phyloP scores from a whole-genome alignment of 2,888 invertebrate genomes.

The Ariolimax columbianus region DNA sequence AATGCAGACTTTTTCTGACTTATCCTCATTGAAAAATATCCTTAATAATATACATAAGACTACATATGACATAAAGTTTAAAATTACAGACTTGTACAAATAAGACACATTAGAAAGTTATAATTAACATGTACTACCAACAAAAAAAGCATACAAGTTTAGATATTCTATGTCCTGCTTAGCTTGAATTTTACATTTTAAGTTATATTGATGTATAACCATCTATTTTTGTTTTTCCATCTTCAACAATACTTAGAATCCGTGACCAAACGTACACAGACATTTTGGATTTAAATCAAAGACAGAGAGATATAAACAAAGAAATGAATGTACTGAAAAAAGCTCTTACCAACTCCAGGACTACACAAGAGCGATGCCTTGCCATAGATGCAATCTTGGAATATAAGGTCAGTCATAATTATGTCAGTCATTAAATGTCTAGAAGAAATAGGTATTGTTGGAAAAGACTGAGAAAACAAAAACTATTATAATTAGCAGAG shows the following conservation, averaged over 20 bases:
- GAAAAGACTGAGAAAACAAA: too few relatives aligned
- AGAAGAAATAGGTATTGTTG: too few relatives aligned
- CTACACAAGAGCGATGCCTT: conserved; percentile 66
- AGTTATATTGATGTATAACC: neutral
- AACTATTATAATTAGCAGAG: too few relatives aligned
- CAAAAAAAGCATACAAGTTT: too few relatives aligned
- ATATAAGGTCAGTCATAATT: conserved; percentile 57
- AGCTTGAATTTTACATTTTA: neutral
- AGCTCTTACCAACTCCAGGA: conserved; percentile 69
- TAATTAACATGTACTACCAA: too few relatives aligned
- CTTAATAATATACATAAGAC: too few relatives aligned
- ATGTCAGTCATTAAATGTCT: neutral
- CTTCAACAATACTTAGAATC: conserved; percentile 60
- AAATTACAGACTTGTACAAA: too few relatives aligned
- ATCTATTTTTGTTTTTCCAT: neutral
- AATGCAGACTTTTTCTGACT: too few relatives aligned
- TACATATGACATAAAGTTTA: too few relatives aligned
- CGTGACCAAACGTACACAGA: conserved; percentile 73
- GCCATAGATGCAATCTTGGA: conserved; percentile 70
- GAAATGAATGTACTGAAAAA: conserved; percentile 69
- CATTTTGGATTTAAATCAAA: conserved; percentile 69
- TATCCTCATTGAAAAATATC: too few relatives aligned
- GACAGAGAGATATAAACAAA: conserved; percentile 67
- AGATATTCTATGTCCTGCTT: neutral
- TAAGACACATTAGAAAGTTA: too few relatives aligned